phyloP scores from a whole-genome alignment of 2,888 invertebrate genomes.

The Halocaridina rubra region DNA sequence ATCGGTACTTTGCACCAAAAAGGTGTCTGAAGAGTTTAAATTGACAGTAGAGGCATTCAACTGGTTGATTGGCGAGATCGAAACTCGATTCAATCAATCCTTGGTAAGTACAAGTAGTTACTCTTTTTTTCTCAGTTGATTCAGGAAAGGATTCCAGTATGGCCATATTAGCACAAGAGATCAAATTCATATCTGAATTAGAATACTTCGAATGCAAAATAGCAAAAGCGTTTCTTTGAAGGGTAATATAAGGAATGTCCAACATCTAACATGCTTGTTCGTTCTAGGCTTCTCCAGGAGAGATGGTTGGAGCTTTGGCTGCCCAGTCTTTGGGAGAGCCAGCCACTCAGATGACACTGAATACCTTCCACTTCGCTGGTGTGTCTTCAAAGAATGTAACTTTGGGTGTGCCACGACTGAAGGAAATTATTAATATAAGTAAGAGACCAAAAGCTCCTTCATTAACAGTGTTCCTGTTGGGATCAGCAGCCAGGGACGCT shows the following conservation, averaged over 20 bases:
- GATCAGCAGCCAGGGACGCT: constrained; percentile 96
- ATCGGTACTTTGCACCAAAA: constrained; percentile 94
- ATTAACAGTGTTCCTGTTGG: constrained; percentile 95
- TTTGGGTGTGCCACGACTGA: constrained; percentile 87
- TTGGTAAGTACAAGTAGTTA: constrained; percentile 84
- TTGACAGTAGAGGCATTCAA: constrained; percentile 97
- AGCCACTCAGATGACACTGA: constrained; percentile 99
- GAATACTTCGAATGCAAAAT: too few species aligned
- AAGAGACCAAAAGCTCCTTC: constrained; percentile 99
- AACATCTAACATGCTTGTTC: too few species aligned
- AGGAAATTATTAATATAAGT: constrained; percentile 92
- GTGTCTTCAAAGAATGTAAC: constrained; percentile 99
- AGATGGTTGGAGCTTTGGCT: constrained; percentile 99
- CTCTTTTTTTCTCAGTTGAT: too few species aligned
- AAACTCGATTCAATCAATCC: constrained; percentile 97
- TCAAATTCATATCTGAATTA: too few species aligned
- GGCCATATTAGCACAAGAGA: too few species aligned
- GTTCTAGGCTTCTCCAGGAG: constrained; percentile 82
- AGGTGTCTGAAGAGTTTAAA: constrained; percentile 95
- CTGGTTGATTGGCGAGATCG: constrained; percentile 99
- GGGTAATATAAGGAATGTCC: too few species aligned
- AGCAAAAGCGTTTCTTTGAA: too few species aligned
- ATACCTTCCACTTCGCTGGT: constrained; percentile 99
- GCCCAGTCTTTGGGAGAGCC: constrained; percentile 99
- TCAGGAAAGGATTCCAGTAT: too few species aligned